Conservation (phyloP, 35 echinoderm and acorn worm species). For the Strongylocentrotus purpuratus region DNA sequence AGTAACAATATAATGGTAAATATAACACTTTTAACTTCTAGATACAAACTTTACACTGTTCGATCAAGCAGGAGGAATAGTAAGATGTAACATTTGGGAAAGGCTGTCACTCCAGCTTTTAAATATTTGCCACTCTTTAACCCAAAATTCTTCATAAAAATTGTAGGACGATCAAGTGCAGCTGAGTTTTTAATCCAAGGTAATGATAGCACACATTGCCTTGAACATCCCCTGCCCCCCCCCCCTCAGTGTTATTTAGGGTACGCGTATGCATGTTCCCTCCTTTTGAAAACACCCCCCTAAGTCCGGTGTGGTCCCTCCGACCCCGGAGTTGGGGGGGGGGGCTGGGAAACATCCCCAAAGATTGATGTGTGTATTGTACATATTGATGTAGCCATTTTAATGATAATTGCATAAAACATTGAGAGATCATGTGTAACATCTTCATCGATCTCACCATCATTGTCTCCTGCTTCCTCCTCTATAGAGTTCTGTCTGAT, state of each 20-base stretch:
- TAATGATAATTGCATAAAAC: background rate
- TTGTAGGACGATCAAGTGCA: background rate
- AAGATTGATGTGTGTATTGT: background rate
- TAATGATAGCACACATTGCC: background rate
- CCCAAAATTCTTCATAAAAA: background rate
- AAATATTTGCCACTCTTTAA: background rate
- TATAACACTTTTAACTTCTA: background rate
- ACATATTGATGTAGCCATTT: background rate
- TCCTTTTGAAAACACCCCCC: no score
- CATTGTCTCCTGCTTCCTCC: background rate
- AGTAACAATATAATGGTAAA: no score
- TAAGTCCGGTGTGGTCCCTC: no score
- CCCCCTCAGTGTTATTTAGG: no score
- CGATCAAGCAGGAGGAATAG: no score
- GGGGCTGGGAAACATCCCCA: no score
- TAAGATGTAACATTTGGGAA: background rate
- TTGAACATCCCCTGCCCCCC: no score
- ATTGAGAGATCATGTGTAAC: background rate
- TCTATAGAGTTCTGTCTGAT: background rate
- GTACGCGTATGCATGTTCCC: no score
- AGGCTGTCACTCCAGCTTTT: background rate
- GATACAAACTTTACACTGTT: background rate
- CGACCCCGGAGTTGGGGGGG: no score
- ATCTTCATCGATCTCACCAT: conserved; percentile 22
- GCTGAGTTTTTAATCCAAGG: background rate